These are phyloP conservation scores for Salvelinus fontinalis DNA, from an alignment of 2,113 vertebrate genomes.

Conservation along the genomic window DNA sequence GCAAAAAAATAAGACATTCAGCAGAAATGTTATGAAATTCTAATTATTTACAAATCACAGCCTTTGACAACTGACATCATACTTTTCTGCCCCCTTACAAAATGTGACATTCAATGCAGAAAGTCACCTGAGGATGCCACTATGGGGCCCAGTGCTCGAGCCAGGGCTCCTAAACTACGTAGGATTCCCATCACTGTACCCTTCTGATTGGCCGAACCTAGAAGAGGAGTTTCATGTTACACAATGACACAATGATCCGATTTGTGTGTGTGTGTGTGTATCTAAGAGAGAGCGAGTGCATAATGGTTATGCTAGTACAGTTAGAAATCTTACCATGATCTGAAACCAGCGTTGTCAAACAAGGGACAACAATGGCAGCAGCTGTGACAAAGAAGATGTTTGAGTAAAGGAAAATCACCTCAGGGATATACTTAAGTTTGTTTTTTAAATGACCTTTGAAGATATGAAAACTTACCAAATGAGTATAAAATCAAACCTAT, in stretches of 20 bases:
- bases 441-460: neutral
- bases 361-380: conserved; percentile 91
- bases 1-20: conserved; percentile 4
- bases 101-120: neutral
- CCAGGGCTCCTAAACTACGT: conserved; percentile 89
- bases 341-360: conserved; percentile 88
- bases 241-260: neutral
- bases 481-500: conserved; percentile 86
- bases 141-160: conserved; percentile 86
- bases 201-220: conserved; percentile 87
- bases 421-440: neutral
- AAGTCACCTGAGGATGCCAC: conserved; percentile 81
- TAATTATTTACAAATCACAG: neutral
- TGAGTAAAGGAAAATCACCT: conserved; percentile 5
- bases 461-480: conserved; percentile 82
- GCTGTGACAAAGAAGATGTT: conserved; percentile 70
- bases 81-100: neutral
- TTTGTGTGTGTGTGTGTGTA: neutral
- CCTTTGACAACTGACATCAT: neutral
- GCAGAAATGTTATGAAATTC: no score
- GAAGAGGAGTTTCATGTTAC: neutral
- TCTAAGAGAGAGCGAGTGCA: neutral
- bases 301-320: neutral
- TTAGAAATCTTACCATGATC: conserved; percentile 80
- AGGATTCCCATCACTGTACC: conserved; percentile 94